Base-by-base conservation (phyloP, 2,797 vertebrate genomes). In the Gobionotothen gibberifrons region DNA sequence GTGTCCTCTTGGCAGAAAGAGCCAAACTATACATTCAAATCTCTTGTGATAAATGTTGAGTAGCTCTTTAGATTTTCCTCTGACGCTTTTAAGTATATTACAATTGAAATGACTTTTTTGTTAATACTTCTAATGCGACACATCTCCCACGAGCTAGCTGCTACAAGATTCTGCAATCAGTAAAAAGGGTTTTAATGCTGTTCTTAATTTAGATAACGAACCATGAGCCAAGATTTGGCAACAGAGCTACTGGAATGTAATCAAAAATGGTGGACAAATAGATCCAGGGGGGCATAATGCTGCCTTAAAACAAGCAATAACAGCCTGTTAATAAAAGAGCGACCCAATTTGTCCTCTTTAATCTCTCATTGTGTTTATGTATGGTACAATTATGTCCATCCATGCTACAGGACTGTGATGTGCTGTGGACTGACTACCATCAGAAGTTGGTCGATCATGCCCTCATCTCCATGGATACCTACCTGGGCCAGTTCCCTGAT, bases 401-500 rank as follows among this genome's bases (percentile, higher is more conserved):
- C 47, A 2, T 68, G 57, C 93, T 93, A 62, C 87, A 99, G 98
- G 97, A 98, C 90, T 96, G 96, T 42, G 97, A 99, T 78, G 96
- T 98, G 19, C 94, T 99, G 1, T 99, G 98, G 98, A 95, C 95
- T 0, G 98, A 99, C 88, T 99, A 97, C 85, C 98, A 99, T 85
- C 98, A 99, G 93, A 99, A 99, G 87, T 88, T 99, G 80, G 97
- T 99, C n/a, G 97, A 99, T 92, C 96, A 99, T 74, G 97, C 98
- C 0, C 95, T 99, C 65, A 96, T 99, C 78, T 99, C 98, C 67
- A 98, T 99, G 97, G 98, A 99, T 91, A 99, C 98, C 0, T 99
- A 99, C 89, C 94, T 99, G 76, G 98, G 98, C 71, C 98, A 99
- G 86, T 99, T 99, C 86, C 98, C 98, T 4, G 98, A 99, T 85